Base-by-base conservation (phyloP, 2,797 vertebrate genomes). In the Apogon hyalosoma region DNA sequence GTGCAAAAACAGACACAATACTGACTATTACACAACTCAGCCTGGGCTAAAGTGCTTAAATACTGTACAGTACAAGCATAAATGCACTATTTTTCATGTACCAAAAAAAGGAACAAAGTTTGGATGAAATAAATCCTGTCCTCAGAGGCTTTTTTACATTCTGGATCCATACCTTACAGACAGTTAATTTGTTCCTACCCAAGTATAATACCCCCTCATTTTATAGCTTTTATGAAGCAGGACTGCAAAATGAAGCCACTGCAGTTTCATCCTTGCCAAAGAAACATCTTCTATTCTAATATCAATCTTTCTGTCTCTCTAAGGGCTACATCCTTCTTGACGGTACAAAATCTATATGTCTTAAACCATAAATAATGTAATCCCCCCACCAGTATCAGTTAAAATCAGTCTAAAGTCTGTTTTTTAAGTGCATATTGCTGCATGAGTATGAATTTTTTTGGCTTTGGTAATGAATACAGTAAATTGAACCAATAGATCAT, bases 171-270 rank as follows among this genome's bases (percentile, higher is more conserved):
- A 67, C 75, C 67, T 75, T 63, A 78, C 42, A 54, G 77, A 72
- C 45, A 79, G 65, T 77, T 79, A n/a, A 62, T 80, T 84, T 80
- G 41, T 39, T 40, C 6, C 39, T 66, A 57, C 47, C 75, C 18
- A n/a, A 81, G 42, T 77, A 66, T 81, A 80, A 84, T 59, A 69
- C 42, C 31, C 39, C 40, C 64, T 55, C 43, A 24, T 65, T 73
- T 84, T 28, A 43, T 9, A 28, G 6, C 56, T 38, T 42, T 49
- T 53, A 21, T 59, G 63, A 69, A 62, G 42, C 62, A 66, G 69
- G 52, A 42, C 53, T 70, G 36, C 77, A 36, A 78, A 80, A 85
- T 80, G 54, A 74, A 59, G 50, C 71, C 63, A 71, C 74, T 82
- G 73, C 64, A 68, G 36, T 39, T 66, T 69, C 41, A 64, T 63